phyloP scores from a whole-genome alignment of 2,888 invertebrate genomes.

The Epistrophe eligans region DNA sequence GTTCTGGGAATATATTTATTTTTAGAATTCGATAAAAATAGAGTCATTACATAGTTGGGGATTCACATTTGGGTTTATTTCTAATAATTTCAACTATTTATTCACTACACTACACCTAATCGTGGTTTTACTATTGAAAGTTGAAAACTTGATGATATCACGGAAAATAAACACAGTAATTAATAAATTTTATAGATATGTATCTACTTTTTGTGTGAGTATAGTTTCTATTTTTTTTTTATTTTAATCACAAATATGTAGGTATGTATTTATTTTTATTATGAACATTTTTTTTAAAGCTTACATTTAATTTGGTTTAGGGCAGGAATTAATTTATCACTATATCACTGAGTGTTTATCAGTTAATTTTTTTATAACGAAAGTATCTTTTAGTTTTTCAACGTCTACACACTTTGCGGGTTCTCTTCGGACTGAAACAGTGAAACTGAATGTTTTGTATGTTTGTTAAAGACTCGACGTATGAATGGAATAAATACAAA shows the following conservation, averaged over 20 bases:
- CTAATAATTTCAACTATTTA: not conserved
- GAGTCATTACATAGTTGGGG: slow-evolving; percentile 36
- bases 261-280: not conserved
- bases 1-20: slow-evolving; percentile 45
- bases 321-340: slow-evolving; percentile 29
- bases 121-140: not conserved
- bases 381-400: slow-evolving; percentile 11
- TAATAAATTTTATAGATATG: not conserved
- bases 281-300: slow-evolving; percentile 20
- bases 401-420: slow-evolving; percentile 77
- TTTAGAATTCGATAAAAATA: slow-evolving; percentile 66
- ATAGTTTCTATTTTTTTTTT: not conserved
- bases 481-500: slow-evolving; percentile 47
- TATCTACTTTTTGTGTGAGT: not conserved
- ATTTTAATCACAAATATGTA: not conserved
- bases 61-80: slow-evolving; percentile 29
- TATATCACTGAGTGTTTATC: slow-evolving; percentile 22
- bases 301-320: slow-evolving; percentile 43
- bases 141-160: slow-evolving; percentile 47
- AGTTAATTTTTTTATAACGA: slow-evolving; percentile 17
- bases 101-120: not conserved
- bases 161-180: slow-evolving; percentile 5
- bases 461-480: slow-evolving; percentile 45
- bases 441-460: slow-evolving; percentile 71
- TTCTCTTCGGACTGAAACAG: slow-evolving; percentile 78